Conservation (phyloP, 2,888 invertebrate genomes). For the Morinoia aosen region DNA sequence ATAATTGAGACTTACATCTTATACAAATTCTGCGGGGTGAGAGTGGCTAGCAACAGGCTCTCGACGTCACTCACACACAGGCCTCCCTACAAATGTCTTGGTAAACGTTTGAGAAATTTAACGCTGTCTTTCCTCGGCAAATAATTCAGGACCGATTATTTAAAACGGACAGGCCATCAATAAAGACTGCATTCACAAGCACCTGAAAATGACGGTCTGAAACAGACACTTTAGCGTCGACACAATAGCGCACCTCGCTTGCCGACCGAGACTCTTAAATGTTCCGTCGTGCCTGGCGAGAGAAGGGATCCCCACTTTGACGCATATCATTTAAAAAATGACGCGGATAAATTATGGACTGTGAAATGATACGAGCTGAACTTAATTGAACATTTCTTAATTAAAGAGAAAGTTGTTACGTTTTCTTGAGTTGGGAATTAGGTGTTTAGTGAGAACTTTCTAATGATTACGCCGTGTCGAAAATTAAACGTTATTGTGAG, state of each 20-base stretch:
- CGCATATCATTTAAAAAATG: not conserved
- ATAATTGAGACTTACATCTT: constrained; percentile 48
- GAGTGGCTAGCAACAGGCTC: not conserved
- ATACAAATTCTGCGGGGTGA: not conserved
- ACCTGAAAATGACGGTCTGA: constrained; percentile 14
- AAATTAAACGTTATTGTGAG: not conserved
- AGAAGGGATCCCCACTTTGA: not conserved
- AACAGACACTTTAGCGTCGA: constrained; percentile 35
- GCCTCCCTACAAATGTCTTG: not conserved
- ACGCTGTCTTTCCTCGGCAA: constrained; percentile 9
- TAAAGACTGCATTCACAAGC: constrained; percentile 21
- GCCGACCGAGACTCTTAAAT: not conserved
- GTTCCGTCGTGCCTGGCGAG: not conserved
- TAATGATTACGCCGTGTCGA: not conserved
- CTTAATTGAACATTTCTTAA: not conserved
- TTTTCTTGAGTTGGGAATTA: not conserved
- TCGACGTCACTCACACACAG: not conserved
- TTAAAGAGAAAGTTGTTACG: not conserved
- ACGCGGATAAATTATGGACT: not conserved
- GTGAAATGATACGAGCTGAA: not conserved
- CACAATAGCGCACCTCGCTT: not conserved
- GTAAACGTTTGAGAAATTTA: not conserved
- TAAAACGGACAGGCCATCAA: constrained; percentile 26
- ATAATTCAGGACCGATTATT: constrained; percentile 34
- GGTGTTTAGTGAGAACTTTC: not conserved